Percentiles rank a stretch among this genome's conserved stretches.
Evolutionary conservation across 2,113 vertebrate species (phyloP).

Genomic region (Callorhinus ursinus): DNA sequence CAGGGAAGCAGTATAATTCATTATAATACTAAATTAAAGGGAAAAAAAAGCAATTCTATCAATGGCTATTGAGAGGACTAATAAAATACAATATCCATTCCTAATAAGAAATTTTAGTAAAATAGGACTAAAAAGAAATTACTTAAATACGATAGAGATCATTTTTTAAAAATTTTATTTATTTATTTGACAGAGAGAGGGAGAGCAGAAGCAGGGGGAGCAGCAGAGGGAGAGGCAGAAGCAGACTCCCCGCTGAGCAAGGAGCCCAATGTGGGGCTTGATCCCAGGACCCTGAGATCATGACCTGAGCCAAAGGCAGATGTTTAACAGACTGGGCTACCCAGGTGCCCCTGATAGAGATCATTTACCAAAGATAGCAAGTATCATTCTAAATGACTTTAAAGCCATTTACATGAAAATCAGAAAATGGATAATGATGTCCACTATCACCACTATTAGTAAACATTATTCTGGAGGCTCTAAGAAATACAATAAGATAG

Average conservation of each 20-base stretch:
- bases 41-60: background rate
- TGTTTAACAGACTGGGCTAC: too few relatives aligned
- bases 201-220: too few relatives aligned
- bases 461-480: background rate
- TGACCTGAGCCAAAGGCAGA: too few relatives aligned
- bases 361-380: background rate
- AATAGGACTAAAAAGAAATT: constrained; percentile 4
- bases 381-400: background rate
- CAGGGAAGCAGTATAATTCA: background rate
- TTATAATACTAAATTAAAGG: background rate
- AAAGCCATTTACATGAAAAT: constrained; percentile 31
- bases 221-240: too few relatives aligned
- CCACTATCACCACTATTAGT: background rate
- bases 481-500: background rate
- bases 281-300: too few relatives aligned
- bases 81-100: constrained; percentile 40
- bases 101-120: constrained; percentile 38
- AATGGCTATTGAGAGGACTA: background rate
- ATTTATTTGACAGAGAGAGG: too few relatives aligned
- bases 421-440: constrained; percentile 3
- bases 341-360: background rate
- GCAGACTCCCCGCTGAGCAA: too few relatives aligned
- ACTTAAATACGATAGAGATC: background rate
- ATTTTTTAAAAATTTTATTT: background rate
- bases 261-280: too few relatives aligned